Evolutionary conservation across 2,888 invertebrate species (phyloP), one percentile per base, ranked within the genome.

Genomic region (Anaspis maculata): DNA sequence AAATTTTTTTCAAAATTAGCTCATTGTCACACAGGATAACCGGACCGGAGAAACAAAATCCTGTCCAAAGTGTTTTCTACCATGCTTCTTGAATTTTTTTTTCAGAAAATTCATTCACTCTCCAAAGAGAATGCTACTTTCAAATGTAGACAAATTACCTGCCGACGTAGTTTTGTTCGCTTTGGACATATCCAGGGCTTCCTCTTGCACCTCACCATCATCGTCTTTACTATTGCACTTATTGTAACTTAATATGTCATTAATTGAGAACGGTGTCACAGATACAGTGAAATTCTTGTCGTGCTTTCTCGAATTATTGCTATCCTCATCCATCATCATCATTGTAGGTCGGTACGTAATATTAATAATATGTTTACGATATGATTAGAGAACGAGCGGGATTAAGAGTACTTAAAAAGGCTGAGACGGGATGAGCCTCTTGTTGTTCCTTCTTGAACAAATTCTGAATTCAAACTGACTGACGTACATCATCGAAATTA

Each of bases 191-290:
- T 66, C 66, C 48, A 66, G 47, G 11, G 66, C 64, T 13, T 54
- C 52, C 30, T 65, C 66, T 31, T 64, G 60, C 30, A 47, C 61
- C 60, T 48, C 55, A 29, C 64, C 48, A 62, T 68, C 57, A 64
- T 46, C 48, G 10, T 9, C 9, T n/a, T n/a, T n/a, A n/a, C n/a
- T n/a, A 6, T 45, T 69, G 42, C 61, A 57, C 38, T 68, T 69
- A 30, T 51, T 56, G 23, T 67, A 69, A 54, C 70, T 73, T 53
- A 82, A 62, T 57, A 82, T 82, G 52, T 82, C 81, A 49, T 81
- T 80, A 33, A 82, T 82, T 6, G 80, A 81, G 62, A 82, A 82
- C 19, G 82, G 81, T 6, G 81, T 82, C 6, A 65, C 62, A 11
- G 61, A 48, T 21, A 48, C 43, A 3, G 49, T 29, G 25, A 36